Percentiles rank a stretch among this genome's conserved stretches.
phyloP scores from a whole-genome alignment of 37 sponge, comb jelly and placozoan species.

The Geodia barretti region DNA sequence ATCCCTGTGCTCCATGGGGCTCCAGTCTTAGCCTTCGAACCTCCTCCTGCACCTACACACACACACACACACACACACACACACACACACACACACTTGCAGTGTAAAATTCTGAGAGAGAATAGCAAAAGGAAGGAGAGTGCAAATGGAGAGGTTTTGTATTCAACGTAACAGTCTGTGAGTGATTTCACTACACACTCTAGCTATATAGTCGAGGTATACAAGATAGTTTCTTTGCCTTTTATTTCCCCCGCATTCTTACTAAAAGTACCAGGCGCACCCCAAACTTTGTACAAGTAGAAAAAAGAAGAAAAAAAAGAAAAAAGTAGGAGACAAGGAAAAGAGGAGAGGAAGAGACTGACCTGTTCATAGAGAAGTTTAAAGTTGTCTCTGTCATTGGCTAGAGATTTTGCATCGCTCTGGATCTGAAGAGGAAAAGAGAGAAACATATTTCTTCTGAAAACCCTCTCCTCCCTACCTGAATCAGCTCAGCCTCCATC shows the following conservation, averaged over 20 bases:
- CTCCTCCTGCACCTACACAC: conserved; percentile 68
- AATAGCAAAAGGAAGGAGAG: too few relatives aligned
- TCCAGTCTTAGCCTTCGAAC: conserved; percentile 50
- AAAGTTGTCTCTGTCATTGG: conserved; percentile 91
- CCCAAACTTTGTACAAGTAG: background rate
- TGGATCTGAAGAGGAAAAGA: conserved; percentile 71
- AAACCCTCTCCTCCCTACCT: conserved; percentile 49
- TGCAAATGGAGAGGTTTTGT: too few relatives aligned
- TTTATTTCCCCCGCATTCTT: too few relatives aligned
- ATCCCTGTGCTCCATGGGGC: conserved; percentile 12
- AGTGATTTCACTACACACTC: background rate
- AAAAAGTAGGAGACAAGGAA: background rate
- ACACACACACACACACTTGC: too few relatives aligned
- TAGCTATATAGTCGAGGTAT: background rate
- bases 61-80: too few relatives aligned
- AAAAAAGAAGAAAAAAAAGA: conserved; percentile 9
- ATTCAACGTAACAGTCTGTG: too few relatives aligned
- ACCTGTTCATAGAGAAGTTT: conserved; percentile 94
- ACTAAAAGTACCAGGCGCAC: background rate
- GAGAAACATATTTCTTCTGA: background rate
- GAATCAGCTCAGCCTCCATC: conserved; percentile 65
- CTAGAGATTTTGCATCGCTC: conserved; percentile 61
- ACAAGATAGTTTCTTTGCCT: too few relatives aligned
- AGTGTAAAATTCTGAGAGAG: too few relatives aligned
- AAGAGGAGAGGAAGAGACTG: background rate